Evolutionary conservation across 2,888 invertebrate genomes (phyloP).

Genomic region (Brachyptera risi): DNA sequence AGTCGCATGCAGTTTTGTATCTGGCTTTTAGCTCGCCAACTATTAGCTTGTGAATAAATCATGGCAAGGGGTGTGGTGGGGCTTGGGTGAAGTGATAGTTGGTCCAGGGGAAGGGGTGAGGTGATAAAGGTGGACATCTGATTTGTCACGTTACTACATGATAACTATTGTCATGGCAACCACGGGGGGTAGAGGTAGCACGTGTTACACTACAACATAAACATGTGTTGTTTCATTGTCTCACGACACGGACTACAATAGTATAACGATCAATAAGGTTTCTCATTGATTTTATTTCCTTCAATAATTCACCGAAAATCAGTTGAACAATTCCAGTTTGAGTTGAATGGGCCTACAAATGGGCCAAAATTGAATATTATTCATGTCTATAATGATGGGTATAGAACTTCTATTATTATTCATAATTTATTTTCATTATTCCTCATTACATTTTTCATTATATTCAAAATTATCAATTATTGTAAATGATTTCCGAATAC

Average conservation of each 20-base stretch:
- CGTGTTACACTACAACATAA: not conserved
- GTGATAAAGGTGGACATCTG: slow-evolving; percentile 11
- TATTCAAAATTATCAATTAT: no score
- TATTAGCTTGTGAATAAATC: no score
- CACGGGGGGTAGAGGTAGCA: not conserved
- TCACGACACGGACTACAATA: no score
- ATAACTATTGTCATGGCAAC: not conserved
- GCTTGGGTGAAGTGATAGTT: not conserved
- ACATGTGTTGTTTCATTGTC: no score
- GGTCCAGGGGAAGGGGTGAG: not conserved
- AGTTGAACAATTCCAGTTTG: no score
- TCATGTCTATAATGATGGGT: not conserved
- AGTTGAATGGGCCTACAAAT: not conserved
- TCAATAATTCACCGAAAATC: no score
- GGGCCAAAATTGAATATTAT: not conserved
- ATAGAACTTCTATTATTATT: not conserved
- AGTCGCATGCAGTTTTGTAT: not conserved
- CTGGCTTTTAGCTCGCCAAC: no score
- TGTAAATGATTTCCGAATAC: no score
- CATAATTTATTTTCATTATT: no score
- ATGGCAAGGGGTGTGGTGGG: not conserved
- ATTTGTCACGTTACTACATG: slow-evolving; percentile 12
- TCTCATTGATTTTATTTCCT: no score
- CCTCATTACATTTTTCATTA: no score
- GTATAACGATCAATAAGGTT: no score